Evolutionary conservation across 2,113 vertebrate genomes (phyloP).

Genomic region (Ramphastos sulfuratus): DNA sequence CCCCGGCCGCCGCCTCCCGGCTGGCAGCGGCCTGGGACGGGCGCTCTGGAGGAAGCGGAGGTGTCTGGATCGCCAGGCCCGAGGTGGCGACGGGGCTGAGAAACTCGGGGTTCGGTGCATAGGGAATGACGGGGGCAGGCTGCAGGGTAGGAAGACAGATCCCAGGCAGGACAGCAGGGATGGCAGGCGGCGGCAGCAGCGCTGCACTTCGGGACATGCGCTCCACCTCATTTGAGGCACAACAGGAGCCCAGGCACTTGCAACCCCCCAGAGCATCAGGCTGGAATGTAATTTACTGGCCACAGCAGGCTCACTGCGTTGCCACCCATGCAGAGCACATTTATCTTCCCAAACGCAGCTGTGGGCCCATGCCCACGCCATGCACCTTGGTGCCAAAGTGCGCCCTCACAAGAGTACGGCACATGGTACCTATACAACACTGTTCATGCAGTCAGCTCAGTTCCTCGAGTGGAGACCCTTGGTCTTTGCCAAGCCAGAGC

Average conservation of each 20-base stretch:
- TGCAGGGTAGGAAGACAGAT: background rate
- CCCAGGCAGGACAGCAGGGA: background rate
- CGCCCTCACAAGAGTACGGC: background rate
- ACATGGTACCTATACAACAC: background rate
- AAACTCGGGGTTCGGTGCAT: accelerated
- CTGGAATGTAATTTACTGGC: background rate
- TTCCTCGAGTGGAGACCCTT: background rate
- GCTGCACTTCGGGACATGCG: accelerated
- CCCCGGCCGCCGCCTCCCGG: background rate
- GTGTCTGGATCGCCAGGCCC: accelerated
- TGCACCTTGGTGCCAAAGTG: accelerated
- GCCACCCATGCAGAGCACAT: background rate
- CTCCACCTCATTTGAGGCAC: background rate
- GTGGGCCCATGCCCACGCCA: accelerated
- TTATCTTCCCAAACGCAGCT: background rate
- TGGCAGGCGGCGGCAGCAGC: background rate
- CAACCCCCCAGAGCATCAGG: background rate
- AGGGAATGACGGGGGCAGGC: accelerated
- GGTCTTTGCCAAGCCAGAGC: background rate
- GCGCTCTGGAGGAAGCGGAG: background rate
- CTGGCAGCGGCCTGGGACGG: background rate
- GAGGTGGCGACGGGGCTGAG: background rate
- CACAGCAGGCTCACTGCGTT: accelerated
- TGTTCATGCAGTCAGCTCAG: background rate
- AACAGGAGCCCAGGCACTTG: background rate